These are phyloP conservation scores for Cyclargus thomasi DNA, from an alignment of 1,140 invertebrate species.

Conservation along the genomic window DNA sequence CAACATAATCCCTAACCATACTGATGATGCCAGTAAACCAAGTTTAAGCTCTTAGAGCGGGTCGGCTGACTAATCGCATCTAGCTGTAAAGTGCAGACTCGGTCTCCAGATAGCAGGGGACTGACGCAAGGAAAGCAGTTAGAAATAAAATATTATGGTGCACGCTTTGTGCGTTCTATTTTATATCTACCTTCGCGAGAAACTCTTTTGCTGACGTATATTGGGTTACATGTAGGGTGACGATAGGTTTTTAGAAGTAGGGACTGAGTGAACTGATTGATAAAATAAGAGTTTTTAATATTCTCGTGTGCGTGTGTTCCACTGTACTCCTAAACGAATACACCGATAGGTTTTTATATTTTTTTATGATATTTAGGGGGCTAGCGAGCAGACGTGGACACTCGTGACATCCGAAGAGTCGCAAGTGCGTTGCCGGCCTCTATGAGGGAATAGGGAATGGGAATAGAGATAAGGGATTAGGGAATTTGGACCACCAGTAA, in stretches of 20 bases:
- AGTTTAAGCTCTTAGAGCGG: neutral
- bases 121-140: neutral
- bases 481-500: no score
- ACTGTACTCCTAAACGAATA: no score
- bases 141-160: slow-evolving; percentile 11
- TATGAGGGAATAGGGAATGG: no score
- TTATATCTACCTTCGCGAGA: neutral
- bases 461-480: no score
- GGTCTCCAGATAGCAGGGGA: neutral
- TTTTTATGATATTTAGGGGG: no score
- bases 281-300: no score
- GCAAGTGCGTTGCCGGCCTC: no score
- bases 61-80: slow-evolving; percentile 2
- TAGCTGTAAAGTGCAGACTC: neutral
- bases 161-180: slow-evolving; percentile 10
- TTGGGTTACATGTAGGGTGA: neutral
- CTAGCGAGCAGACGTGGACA: no score
- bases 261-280: neutral
- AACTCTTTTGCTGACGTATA: slow-evolving; percentile 9
- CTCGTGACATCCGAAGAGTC: no score
- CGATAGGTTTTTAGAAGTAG: neutral
- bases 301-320: no score
- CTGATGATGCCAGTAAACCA: neutral
- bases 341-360: no score
- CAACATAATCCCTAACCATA: no score